Conservation (phyloP, 2,113 vertebrate species). For the Myotis yumanensis region DNA sequence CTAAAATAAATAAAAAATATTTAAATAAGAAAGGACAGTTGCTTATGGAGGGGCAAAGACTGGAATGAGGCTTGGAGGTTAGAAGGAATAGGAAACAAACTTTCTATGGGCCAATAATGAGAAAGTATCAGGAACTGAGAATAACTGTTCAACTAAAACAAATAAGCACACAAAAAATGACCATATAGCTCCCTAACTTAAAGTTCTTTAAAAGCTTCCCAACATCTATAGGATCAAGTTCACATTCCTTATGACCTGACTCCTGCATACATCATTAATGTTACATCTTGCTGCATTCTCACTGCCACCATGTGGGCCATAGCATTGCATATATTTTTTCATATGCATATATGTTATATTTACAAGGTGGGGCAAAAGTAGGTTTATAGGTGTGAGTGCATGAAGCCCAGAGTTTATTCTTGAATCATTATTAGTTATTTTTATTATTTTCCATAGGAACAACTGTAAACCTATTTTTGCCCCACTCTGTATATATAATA, state of each 20-base stretch:
- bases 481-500: too few relatives aligned
- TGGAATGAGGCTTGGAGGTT: neutral
- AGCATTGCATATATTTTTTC: neutral
- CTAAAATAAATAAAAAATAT: too few relatives aligned
- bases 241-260: neutral
- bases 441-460: too few relatives aligned
- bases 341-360: neutral
- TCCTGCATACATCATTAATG: neutral
- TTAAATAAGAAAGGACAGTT: neutral
- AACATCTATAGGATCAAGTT: neutral
- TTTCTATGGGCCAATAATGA: neutral
- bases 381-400: too few relatives aligned
- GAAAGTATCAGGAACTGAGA: neutral
- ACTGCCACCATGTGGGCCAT: neutral
- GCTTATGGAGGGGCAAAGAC: neutral
- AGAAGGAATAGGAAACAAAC: neutral
- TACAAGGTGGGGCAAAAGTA: neutral
- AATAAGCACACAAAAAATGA: constrained; percentile 8
- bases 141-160: neutral
- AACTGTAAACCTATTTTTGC: too few relatives aligned
- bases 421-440: too few relatives aligned
- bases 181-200: neutral
- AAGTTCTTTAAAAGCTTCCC: neutral
- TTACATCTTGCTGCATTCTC: neutral
- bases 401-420: too few relatives aligned